Base-by-base conservation (phyloP, 2,888 invertebrate genomes). In the Clostera curtula region DNA sequence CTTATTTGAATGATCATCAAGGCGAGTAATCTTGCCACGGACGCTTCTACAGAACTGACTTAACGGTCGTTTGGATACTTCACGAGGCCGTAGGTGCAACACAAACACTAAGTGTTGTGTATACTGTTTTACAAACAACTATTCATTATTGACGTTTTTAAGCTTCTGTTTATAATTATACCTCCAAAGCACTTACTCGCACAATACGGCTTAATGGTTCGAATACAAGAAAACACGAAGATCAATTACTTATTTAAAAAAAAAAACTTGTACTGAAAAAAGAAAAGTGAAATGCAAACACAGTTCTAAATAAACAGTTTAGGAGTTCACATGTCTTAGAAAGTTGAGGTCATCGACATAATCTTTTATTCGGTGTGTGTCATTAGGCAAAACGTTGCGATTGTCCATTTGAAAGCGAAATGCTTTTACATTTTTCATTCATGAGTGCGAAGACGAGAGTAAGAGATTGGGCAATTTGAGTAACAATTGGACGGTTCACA, bases 331-430 rank as follows among this genome's bases (percentile, higher is more conserved):
- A 41, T 58, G 43, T 56, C 34, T 43, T 65, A 64, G 68, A 68
- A 69, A 70, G 72, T 47, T 38, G 54, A 49, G 64, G 59, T 63
- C 62, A 43, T 32, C 56, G 51, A 55, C 54, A 58, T 63, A 66
- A 64, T 56, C 56, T 55, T 59, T 60, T 61, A 62, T 56, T 62
- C 56, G 56, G 56, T 57, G 58, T 49, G 56, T 55, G 47, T 49
- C 57, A 53, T 51, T 52, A 48, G 47, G 45, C 49, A 49, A 53
- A 56, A 51, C 51, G 53, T 56, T 43, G 41, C 53, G 47, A 64
- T 57, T 54, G 61, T 55, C 49, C 40, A 43, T 55, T 58, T 56
- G 56, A 61, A 56, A 66, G 59, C 49, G 62, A 55, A 61, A 60
- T 61, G 49, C 51, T 53, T 56, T 50, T 46, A 48, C 37, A 49